Evolutionary conservation across 92 coral and sea anemone species (phyloP).

Genomic region (Epizoanthus illoricatus): DNA sequence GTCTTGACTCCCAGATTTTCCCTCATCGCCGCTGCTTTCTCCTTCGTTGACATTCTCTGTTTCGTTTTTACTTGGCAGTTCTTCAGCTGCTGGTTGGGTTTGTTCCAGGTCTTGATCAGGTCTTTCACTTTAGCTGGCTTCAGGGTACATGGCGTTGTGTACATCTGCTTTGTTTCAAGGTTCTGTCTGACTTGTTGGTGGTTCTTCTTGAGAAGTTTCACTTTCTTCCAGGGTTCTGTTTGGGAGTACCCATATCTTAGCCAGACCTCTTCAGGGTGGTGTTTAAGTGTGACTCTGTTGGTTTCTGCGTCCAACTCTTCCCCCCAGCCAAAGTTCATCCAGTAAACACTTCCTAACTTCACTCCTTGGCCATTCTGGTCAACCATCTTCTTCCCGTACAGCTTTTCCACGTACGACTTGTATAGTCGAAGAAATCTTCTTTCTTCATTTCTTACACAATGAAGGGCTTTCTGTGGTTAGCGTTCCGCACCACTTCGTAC

Average conservation of each 20-base stretch:
- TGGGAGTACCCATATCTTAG: conserved; percentile 16
- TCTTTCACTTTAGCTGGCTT: conserved; percentile 10
- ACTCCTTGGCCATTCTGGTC: not conserved
- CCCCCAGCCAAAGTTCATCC: conserved; percentile 49
- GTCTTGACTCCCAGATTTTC: too few relatives aligned
- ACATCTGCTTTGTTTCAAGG: not conserved
- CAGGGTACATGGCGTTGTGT: not conserved
- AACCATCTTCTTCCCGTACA: not conserved
- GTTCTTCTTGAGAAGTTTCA: conserved; percentile 24
- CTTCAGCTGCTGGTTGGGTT: too few relatives aligned
- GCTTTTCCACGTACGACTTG: not conserved
- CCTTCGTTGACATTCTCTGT: too few relatives aligned
- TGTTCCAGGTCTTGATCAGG: too few relatives aligned
- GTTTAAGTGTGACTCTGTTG: not conserved
- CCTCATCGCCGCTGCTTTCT: too few relatives aligned
- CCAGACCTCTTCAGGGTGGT: conserved; percentile 44
- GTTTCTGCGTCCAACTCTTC: conserved; percentile 30
- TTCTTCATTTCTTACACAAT: not conserved
- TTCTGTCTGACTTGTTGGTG: not conserved
- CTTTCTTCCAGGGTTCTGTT: conserved; percentile 37
- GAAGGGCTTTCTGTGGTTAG: conserved; percentile 41
- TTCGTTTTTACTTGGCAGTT: too few relatives aligned
- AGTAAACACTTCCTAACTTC: conserved; percentile 2
- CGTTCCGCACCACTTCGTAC: conserved; percentile 25
- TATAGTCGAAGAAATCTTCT: conserved; percentile 4